Evolutionary conservation across 2,113 vertebrate genomes (phyloP), one percentile per base, ranked within the genome.

Genomic region (Macquaria australasica): DNA sequence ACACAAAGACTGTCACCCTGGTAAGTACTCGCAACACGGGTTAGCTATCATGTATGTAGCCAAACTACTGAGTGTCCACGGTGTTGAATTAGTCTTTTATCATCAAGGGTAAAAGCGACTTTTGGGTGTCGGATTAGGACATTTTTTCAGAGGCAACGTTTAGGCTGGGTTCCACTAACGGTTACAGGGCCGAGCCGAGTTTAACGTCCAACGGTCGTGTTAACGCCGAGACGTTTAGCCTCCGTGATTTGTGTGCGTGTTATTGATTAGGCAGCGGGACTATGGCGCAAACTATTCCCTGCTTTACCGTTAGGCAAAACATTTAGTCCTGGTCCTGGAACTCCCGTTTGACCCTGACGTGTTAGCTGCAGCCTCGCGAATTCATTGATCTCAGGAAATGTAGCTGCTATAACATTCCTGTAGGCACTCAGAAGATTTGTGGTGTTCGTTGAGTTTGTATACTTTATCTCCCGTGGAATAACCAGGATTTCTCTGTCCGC

Each of bases 1-100:
- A 94, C 96, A 97, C 95, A 96, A 96, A 95, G 97, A 96, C 93
- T 97, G 97, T 93, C 97, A 97, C 88, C 97, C 97, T 74, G 97
- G 98, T 99, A 94, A 99, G 98, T 95, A 89, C 37, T 84, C 56
- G 12, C 73, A 69, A 72, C 82, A 56, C 77, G 73, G 72, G 62
- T 76, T 70, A 80, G 88, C 88, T 77, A 45, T 60, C 74, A 53
- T 80, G 8, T 20, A 9, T 70, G 41, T 59, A 58, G 75, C 85
- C 43, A 0, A 50, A 79, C 37, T 39, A 25, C 43, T 28, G 48
- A 31, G 37, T 25, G 45, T 73, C 39, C 60, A 53, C 34, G 0
- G 59, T 79, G 71, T 72, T 34, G 43, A 18, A 45, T 63, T 43
- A 21, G 25, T 59, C 1, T 69, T 31, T 60, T 31, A 7, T 34